phyloP scores from a whole-genome alignment of 2,888 invertebrate genomes.

The Eristalinus aeneus region DNA sequence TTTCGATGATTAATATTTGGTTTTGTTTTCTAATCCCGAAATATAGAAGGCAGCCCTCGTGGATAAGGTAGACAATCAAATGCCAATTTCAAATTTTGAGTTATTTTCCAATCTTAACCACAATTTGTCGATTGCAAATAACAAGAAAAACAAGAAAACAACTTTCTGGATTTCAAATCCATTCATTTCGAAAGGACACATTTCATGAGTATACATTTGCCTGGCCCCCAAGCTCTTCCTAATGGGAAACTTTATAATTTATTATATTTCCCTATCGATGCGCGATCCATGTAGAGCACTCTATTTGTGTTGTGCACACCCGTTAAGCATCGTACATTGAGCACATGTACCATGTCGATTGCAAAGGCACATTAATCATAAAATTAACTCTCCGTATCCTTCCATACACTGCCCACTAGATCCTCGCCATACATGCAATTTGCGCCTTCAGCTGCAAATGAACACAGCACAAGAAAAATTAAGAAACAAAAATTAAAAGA shows the following conservation, averaged over 20 bases:
- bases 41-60: too few species aligned
- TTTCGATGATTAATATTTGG: too few species aligned
- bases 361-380: slow-evolving; percentile 71
- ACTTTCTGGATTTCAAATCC: not conserved
- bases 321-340: slow-evolving; percentile 52
- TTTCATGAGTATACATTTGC: not conserved
- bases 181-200: not conserved
- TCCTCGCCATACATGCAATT: slow-evolving; percentile 47
- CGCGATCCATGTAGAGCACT: slow-evolving; percentile 15
- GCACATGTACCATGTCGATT: slow-evolving; percentile 71
- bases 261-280: slow-evolving; percentile 70
- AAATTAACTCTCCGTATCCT: slow-evolving; percentile 71
- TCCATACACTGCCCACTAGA: slow-evolving; percentile 23
- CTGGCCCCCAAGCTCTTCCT: slow-evolving; percentile 32
- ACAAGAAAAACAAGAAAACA: not conserved
- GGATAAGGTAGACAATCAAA: not conserved
- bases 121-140: not conserved
- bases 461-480: slow-evolving; percentile 44
- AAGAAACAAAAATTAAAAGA: slow-evolving; percentile 13
- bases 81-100: not conserved
- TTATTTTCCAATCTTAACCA: not conserved
- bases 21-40: too few species aligned
- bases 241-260: slow-evolving; percentile 71
- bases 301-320: slow-evolving; percentile 2
- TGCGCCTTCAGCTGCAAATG: slow-evolving; percentile 68